Base-by-base conservation (phyloP, 2,797 vertebrate genomes). In the Pseudopleuronectes americanus region DNA sequence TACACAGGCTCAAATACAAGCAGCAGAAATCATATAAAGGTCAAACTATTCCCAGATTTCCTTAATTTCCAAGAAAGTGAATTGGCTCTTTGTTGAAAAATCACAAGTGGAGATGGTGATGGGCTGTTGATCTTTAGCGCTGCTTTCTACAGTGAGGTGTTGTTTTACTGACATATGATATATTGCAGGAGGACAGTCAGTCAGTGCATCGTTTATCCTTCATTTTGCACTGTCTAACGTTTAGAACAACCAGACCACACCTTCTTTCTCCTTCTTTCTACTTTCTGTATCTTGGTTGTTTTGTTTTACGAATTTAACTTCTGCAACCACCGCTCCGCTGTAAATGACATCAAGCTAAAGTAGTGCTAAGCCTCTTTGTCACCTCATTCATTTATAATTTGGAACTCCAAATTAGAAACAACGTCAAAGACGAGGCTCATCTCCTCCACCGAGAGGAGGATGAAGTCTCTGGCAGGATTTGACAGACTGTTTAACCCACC, bases 51-150 rank as follows among this genome's bases (percentile, higher is more conserved):
- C 33, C 21, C 8, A 49, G 22, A 3, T 23, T 21, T 17, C 0
- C 17, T 43, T 47, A 8, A 49, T 58, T 64, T 60, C 56, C 59
- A 36, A 60, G 22, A 33, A 8, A 41, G 36, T 36, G 24, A 41
- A 3, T 23, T 28, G 21, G 7, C 28, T 41, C 38, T 33, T 36
- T 21, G n/a, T 26, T 24, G 26, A 23, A 24, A 51, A 52, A 52
- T 10, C 58, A 23, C n/a, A 63, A 51, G 41, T 33, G 16, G 28
- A 57, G 28, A 21, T 14, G 23, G 23, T 64, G 59, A 52, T 56
- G 64, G 52, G 31, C 55, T 58, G 52, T 22, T 45, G 22, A 59
- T 68, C 52, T 52, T 58, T 28, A 58, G 22, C 47, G 12, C 71
- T 22, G 8, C 23, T 70, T 24, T 63, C 38, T 41, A 33, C 31